Conservation (phyloP, 2,113 vertebrate species). For the Calyptomena viridis region DNA sequence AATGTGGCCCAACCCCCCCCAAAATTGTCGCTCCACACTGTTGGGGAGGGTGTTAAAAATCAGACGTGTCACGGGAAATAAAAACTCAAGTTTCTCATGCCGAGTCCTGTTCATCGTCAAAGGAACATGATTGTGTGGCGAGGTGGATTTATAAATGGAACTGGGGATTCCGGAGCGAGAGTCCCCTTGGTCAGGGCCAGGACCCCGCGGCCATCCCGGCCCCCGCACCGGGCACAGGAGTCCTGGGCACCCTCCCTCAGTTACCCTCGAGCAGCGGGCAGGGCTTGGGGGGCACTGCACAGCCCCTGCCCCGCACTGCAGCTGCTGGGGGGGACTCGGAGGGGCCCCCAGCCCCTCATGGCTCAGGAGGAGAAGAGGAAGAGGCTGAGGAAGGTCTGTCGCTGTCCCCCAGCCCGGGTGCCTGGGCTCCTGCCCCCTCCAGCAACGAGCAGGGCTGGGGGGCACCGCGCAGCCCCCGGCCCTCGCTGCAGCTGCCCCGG, state of each 20-base stretch:
- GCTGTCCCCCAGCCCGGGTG: too few species aligned
- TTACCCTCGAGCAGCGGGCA: background rate
- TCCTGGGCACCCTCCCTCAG: background rate
- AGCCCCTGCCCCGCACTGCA: too few species aligned
- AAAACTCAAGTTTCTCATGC: background rate
- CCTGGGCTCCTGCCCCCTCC: too few species aligned
- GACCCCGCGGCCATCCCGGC: background rate
- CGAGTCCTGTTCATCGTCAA: background rate
- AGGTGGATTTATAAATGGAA: background rate
- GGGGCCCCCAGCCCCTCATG: too few species aligned
- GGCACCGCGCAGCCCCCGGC: too few species aligned
- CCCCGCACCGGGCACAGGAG: too few species aligned
- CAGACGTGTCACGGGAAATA: background rate
- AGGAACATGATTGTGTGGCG: background rate
- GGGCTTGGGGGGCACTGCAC: too few species aligned
- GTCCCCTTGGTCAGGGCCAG: background rate
- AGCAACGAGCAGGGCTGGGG: background rate
- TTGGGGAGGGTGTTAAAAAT: background rate
- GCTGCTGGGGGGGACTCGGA: too few species aligned
- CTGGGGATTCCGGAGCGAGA: background rate
- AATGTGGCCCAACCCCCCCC: background rate
- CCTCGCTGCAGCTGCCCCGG: background rate
- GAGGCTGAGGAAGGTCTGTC: too few species aligned
- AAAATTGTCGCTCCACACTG: background rate
- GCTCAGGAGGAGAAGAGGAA: too few species aligned